Evolutionary conservation across 2,113 vertebrate species (phyloP).

Genomic region (Pseudois nayaur): DNA sequence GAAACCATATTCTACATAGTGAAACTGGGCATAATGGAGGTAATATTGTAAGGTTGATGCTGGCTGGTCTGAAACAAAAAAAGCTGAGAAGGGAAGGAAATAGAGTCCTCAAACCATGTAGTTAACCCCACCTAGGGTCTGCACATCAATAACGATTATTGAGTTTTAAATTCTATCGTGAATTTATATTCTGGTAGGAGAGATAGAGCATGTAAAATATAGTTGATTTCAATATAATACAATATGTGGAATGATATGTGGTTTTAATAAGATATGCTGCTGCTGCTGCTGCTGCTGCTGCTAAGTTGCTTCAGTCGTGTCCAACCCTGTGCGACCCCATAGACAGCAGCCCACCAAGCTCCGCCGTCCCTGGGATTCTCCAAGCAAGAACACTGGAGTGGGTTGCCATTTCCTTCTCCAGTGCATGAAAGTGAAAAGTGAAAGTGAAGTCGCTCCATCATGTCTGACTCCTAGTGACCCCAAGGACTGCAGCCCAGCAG

Average conservation of each 20-base stretch:
- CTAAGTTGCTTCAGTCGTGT: too few relatives aligned
- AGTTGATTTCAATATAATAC: neutral
- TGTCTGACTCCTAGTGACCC: too few relatives aligned
- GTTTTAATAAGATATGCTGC: neutral
- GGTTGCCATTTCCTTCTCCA: too few relatives aligned
- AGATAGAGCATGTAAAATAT: neutral
- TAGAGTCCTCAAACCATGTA: neutral
- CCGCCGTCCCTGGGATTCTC: too few relatives aligned
- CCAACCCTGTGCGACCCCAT: too few relatives aligned
- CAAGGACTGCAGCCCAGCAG: too few relatives aligned
- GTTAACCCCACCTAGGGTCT: neutral
- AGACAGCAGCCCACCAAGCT: too few relatives aligned
- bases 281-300: too few relatives aligned
- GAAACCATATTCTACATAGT: neutral
- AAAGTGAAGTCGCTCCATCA: too few relatives aligned
- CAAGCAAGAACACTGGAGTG: too few relatives aligned
- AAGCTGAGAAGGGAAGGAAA: neutral
- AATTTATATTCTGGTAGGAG: neutral
- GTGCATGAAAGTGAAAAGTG: too few relatives aligned
- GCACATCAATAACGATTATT: neutral
- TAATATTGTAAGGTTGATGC: neutral
- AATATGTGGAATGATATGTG: neutral
- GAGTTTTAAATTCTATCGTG: neutral
- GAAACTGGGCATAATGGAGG: neutral
- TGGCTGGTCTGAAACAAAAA: neutral